These are phyloP conservation scores for Pluvianellus socialis DNA, from an alignment of 2,113 vertebrate species.

Conservation along the genomic window DNA sequence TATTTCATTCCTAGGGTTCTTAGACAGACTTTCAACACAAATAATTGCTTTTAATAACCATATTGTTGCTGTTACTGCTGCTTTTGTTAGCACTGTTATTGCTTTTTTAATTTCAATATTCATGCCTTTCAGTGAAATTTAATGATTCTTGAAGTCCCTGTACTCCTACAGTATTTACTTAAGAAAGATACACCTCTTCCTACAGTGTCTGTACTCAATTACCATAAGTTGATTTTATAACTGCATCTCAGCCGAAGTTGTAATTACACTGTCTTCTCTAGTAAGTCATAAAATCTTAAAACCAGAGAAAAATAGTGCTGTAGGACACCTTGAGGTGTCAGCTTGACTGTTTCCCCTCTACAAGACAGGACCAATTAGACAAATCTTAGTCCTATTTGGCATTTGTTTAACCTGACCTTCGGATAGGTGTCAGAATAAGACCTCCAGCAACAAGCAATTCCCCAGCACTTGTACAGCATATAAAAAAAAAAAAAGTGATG, in stretches of 20 bases:
- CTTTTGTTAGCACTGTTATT: neutral
- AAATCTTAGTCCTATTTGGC: neutral
- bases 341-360: neutral
- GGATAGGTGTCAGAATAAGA: neutral
- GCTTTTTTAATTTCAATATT: slow-evolving; percentile 28
- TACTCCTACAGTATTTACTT: slow-evolving; percentile 7
- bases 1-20: neutral
- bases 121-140: neutral
- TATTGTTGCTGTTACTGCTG: neutral
- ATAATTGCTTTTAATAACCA: slow-evolving; percentile 22
- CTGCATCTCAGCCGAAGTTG: neutral
- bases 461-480: neutral
- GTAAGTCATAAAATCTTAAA: slow-evolving; percentile 32
- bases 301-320: neutral
- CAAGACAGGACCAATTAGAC: neutral
- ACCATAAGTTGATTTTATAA: slow-evolving; percentile 31
- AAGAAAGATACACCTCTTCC: slow-evolving; percentile 10
- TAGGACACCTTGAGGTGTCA: slow-evolving; percentile 30
- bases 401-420: slow-evolving; percentile 51
- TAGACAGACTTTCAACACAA: neutral
- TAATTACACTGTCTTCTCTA: slow-evolving; percentile 43
- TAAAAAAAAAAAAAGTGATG: neutral
- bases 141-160: neutral
- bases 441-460: neutral
- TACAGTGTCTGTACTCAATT: slow-evolving; percentile 15